Conservation (phyloP, 2,888 invertebrate species). For the Cabera pusaria region DNA sequence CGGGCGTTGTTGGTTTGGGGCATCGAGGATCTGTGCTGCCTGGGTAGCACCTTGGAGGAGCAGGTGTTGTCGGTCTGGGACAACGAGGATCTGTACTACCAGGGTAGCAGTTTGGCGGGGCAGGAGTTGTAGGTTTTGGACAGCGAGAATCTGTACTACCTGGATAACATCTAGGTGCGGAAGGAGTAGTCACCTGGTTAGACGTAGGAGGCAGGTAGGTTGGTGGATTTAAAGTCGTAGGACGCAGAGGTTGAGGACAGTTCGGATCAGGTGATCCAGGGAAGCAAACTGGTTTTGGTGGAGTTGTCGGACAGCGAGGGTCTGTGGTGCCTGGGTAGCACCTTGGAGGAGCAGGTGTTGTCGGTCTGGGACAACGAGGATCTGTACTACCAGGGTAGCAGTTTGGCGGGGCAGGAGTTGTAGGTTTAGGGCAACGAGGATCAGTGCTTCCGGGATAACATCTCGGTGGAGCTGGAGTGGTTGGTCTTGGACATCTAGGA, state of each 20-base stretch:
- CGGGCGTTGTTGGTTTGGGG: too few species aligned
- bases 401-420: constrained; percentile 31
- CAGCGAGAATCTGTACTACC: too few species aligned
- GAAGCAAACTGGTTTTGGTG: constrained; percentile 35
- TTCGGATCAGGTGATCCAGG: constrained; percentile 37
- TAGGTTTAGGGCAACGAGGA: constrained; percentile 36
- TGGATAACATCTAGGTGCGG: constrained; percentile 48
- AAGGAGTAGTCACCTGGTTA: constrained; percentile 47
- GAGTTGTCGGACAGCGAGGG: constrained; percentile 42
- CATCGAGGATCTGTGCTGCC: too few species aligned
- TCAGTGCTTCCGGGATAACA: constrained; percentile 35
- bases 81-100: too few species aligned
- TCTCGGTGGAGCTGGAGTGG: constrained; percentile 36
- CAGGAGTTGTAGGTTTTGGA: too few species aligned
- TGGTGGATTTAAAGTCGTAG: constrained; percentile 37
- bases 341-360: constrained; percentile 23
- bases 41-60: too few species aligned
- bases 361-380: constrained; percentile 39
- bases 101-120: too few species aligned
- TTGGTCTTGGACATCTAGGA: constrained; percentile 45
- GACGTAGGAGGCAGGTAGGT: constrained; percentile 53
- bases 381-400: constrained; percentile 31
- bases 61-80: too few species aligned
- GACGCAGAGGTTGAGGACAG: constrained; percentile 33
- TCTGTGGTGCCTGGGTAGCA: constrained; percentile 33